phyloP scores from a whole-genome alignment of 1,140 invertebrate genomes.

The Nixonia krombeini region DNA sequence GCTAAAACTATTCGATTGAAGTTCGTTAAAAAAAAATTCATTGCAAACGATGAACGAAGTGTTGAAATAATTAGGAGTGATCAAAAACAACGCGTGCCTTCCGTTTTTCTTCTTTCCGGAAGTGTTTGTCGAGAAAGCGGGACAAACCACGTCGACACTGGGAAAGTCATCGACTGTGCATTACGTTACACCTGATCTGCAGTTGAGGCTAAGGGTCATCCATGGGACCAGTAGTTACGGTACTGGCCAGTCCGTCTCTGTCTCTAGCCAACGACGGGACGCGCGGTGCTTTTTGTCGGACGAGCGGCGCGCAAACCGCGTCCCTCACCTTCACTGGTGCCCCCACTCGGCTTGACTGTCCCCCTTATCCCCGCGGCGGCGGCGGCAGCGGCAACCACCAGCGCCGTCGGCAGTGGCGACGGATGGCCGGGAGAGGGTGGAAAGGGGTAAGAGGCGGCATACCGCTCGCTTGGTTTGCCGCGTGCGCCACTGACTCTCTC shows the following conservation, averaged over 20 bases:
- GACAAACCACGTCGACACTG: too few species aligned
- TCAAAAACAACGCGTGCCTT: too few species aligned
- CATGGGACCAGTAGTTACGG: constrained; percentile 41
- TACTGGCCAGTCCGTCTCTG: constrained; percentile 47
- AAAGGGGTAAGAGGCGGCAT: constrained; percentile 42
- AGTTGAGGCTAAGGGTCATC: constrained; percentile 10
- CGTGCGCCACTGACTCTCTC: constrained; percentile 43
- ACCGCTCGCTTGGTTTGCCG: constrained; percentile 12
- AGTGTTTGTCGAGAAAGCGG: too few species aligned
- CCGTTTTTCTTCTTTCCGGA: background rate
- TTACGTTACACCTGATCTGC: constrained; percentile 41
- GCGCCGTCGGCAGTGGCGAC: too few species aligned
- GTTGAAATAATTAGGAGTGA: too few species aligned
- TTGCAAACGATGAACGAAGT: too few species aligned
- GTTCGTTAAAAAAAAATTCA: too few species aligned
- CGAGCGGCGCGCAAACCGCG: constrained; percentile 40
- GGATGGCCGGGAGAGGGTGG: constrained; percentile 6
- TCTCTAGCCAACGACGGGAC: constrained; percentile 10
- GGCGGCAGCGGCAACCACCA: background rate
- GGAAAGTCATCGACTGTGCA: too few species aligned
- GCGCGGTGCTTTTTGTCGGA: constrained; percentile 30
- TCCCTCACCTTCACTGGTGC: constrained; percentile 39
- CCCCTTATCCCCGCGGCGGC: constrained; percentile 30
- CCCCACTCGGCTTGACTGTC: constrained; percentile 44
- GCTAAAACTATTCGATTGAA: too few species aligned